Base-by-base conservation (phyloP, 2,888 invertebrate genomes). In the Drosophila hamatofila region DNA sequence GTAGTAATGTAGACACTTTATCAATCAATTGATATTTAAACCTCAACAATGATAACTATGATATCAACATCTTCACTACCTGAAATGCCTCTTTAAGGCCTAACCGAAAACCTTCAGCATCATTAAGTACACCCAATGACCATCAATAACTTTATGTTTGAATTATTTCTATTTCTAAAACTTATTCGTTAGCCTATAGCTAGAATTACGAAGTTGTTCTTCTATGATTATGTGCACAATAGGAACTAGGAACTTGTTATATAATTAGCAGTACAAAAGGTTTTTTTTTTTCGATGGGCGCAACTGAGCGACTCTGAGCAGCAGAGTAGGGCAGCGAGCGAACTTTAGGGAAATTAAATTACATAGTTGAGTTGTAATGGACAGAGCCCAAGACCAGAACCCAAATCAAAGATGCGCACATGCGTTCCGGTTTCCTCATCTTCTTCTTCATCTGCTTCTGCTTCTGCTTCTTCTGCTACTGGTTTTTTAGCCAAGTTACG, bases 341-440 rank as follows among this genome's bases (percentile, higher is more conserved):
- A 83, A 87, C 72, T 89, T 84, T 75, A 83, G 80, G 87, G 80
- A 85, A 85, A 85, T 85, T 83, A 85, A 85, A 85, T 85, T 85
- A 85, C 69, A 81, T 80, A 88, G 81, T 73, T 84, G 72, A 85
- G 75, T 72, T 56, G 70, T 55, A 72, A 62, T 70, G 82, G 75
- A 8, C 46, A 42, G 39, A 14, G 3, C 49, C 39, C 37, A 70
- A 12, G 23, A 23, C 56, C 14, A 23, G 30, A 39, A 46, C 54
- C 69, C 81, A 89, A 87, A 84, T 82, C 88, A 84, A 84, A 78
- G 85, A 88, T 83, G 85, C 76, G 74, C 81, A 81, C 72, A 74
- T 75, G 76, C 69, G 70, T 66, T 78, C 68, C 12, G 11, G 23
- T 60, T 25, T 33, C 23, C 25, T 25, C 44, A 35, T 56, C 62